Conservation (phyloP, 2,113 vertebrate genomes). For the Ctenodactylus gundi region DNA sequence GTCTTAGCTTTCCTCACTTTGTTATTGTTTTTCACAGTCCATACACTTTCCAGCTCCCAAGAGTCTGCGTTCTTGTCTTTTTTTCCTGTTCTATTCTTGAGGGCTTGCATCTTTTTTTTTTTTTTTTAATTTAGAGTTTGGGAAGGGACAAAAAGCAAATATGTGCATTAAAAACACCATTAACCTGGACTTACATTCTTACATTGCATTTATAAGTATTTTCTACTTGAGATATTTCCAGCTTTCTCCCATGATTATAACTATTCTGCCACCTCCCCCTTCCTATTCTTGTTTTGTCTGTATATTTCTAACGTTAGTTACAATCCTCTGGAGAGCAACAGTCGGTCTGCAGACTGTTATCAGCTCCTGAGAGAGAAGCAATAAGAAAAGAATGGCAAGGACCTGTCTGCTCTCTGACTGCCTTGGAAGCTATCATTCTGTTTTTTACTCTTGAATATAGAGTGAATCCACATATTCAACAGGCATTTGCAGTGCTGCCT, state of each 20-base stretch:
- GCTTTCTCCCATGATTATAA: not conserved
- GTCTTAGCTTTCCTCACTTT: constrained; percentile 2
- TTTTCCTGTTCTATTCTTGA: not conserved
- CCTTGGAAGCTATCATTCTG: not conserved
- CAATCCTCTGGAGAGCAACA: not conserved
- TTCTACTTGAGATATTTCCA: not conserved
- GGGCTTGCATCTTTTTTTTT: not conserved
- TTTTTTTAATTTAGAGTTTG: not conserved
- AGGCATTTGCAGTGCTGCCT: not conserved
- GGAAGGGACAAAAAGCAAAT: not conserved
- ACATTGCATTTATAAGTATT: no score
- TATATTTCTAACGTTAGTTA: not conserved
- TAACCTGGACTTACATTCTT: not conserved
- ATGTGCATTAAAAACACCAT: not conserved
- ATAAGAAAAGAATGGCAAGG: not conserved
- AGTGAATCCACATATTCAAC: not conserved
- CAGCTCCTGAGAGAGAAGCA: not conserved
- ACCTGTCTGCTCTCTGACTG: constrained; percentile 5
- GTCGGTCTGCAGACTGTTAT: not conserved
- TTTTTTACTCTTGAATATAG: constrained; percentile 38
- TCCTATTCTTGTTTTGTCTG: not conserved
- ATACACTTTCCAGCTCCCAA: not conserved
- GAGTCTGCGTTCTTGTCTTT: not conserved
- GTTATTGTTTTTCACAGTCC: not conserved
- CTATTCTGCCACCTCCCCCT: not conserved